These are phyloP conservation scores for Brachionus manjavacas DNA, from an alignment of 1,140 invertebrate species.

Conservation along the genomic window DNA sequence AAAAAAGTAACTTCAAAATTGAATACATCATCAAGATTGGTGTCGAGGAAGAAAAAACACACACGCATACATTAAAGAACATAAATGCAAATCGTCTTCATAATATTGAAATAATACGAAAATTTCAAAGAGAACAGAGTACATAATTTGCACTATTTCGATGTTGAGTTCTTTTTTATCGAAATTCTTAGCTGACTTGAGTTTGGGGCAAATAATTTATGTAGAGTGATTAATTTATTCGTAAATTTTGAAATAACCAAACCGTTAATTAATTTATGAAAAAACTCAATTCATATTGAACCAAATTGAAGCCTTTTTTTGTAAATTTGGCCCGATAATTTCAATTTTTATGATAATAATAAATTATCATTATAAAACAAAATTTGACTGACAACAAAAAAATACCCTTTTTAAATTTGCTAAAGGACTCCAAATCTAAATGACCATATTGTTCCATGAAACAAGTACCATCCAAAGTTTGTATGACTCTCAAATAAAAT, in stretches of 20 bases:
- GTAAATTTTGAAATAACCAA: background rate
- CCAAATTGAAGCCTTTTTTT: background rate
- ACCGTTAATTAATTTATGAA: background rate
- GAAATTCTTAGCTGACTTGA: background rate
- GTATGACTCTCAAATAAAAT: background rate
- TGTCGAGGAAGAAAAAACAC: background rate
- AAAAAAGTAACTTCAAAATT: background rate
- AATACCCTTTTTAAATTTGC: background rate
- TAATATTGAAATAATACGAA: background rate
- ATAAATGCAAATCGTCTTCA: background rate
- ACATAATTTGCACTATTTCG: background rate
- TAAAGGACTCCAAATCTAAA: background rate
- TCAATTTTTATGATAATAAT: background rate
- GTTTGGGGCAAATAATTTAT: background rate
- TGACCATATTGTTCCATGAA: background rate
- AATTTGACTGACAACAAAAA: background rate
- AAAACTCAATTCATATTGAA: conserved; percentile 1
- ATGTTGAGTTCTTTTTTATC: background rate
- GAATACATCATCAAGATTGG: background rate
- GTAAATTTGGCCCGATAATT: background rate
- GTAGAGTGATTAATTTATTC: background rate
- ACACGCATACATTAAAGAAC: background rate
- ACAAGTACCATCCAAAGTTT: background rate
- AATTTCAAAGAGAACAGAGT: background rate
- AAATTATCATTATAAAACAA: background rate